A percentile compares a stretch with the other conserved stretches of the same genome.
Conservation (phyloP, 2,113 vertebrate species). For the Atrichornis clamosus region DNA sequence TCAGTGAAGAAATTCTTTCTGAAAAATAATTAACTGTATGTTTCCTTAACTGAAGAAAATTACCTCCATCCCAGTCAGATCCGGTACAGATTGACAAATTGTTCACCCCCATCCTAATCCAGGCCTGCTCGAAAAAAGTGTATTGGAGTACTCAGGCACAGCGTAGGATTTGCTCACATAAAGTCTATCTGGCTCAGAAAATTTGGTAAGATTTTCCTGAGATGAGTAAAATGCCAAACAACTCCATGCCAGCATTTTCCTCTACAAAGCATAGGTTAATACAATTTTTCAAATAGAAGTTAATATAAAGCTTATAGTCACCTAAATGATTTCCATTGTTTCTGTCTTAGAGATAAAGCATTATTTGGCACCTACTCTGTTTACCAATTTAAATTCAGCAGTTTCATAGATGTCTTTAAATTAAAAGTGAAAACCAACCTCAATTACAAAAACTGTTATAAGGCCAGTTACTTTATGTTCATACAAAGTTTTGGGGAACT, state of each 20-base stretch:
- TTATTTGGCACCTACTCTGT: neutral
- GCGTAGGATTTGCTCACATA: neutral
- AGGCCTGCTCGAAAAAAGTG: neutral
- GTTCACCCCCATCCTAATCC: neutral
- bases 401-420: neutral
- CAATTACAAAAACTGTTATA: neutral
- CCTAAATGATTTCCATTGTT: neutral
- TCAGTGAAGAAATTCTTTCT: neutral
- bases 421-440: neutral
- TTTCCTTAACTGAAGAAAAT: neutral
- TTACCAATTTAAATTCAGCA: neutral
- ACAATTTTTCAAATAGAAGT: neutral
- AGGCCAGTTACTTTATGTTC: neutral
- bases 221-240: neutral
- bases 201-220: neutral
- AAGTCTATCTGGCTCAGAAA: neutral
- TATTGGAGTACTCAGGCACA: neutral
- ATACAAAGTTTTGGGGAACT: neutral
- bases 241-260: neutral
- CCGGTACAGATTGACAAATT: neutral
- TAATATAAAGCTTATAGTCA: neutral
- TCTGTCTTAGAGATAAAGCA: neutral
- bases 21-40: neutral
- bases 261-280: neutral
- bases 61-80: neutral